These are phyloP conservation scores for Poeciliopsis turneri DNA, from an alignment of 2,797 vertebrate genomes.

Conservation along the genomic window DNA sequence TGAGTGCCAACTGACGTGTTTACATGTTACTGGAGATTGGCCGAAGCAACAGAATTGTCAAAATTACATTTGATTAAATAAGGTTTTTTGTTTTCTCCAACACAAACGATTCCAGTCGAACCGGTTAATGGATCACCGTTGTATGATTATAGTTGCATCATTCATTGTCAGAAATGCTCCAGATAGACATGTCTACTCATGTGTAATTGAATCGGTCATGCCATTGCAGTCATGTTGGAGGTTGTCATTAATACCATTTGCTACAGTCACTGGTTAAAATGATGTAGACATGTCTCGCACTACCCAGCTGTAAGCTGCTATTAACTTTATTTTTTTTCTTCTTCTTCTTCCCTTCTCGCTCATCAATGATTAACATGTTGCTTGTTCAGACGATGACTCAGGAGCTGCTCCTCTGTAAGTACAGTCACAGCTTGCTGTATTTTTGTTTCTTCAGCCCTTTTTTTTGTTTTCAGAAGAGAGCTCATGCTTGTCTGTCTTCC, in stretches of 20 bases:
- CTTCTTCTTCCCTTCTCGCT: constrained; percentile 8
- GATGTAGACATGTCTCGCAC: constrained; percentile 46
- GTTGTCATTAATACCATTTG: constrained; percentile 50
- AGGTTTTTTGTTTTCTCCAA: too few relatives aligned
- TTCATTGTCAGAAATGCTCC: constrained; percentile 17
- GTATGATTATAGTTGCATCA: background rate
- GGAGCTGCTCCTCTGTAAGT: constrained; percentile 95
- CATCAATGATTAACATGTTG: background rate
- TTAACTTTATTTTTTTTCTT: constrained; percentile 20
- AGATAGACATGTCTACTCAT: constrained; percentile 56
- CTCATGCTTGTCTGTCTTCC: constrained; percentile 28
- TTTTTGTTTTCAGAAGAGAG: background rate
- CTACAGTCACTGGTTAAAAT: constrained; percentile 21
- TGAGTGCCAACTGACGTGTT: background rate
- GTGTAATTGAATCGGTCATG: constrained; percentile 42
- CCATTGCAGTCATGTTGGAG: constrained; percentile 45
- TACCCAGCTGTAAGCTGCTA: constrained; percentile 1
- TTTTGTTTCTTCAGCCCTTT: background rate
- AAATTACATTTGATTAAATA: background rate
- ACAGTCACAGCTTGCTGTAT: background rate
- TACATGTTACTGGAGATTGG: background rate
- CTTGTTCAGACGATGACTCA: constrained; percentile 89
- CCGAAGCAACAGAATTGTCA: background rate
- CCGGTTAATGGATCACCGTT: background rate
- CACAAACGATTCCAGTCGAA: background rate